phyloP scores from a whole-genome alignment of 2,888 invertebrate species.

The Microdon myrmicae region DNA sequence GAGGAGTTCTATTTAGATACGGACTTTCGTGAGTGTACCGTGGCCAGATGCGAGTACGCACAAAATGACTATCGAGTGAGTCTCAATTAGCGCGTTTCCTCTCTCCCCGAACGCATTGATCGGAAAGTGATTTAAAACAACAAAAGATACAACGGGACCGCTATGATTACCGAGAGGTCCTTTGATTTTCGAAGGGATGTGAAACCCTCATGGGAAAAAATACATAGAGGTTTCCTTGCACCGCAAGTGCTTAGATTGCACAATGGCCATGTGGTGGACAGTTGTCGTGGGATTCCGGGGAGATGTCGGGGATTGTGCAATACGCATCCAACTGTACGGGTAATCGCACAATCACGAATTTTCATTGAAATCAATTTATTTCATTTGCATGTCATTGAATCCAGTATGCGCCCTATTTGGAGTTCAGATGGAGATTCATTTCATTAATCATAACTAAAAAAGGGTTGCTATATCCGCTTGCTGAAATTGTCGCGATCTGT shows the following conservation, averaged over 20 bases:
- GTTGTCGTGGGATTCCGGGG: constrained; percentile 3
- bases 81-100: constrained; percentile 37
- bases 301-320: background rate
- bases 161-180: constrained; percentile 9
- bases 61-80: constrained; percentile 42
- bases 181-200: constrained; percentile 9
- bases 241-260: constrained; percentile 46
- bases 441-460: constrained; percentile 33
- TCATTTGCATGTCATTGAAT: constrained; percentile 37
- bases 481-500: no score
- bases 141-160: constrained; percentile 11
- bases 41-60: constrained; percentile 19
- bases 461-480: background rate
- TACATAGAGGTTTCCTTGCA: constrained; percentile 20
- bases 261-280: constrained; percentile 27
- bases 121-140: constrained; percentile 33
- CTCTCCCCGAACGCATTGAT: constrained; percentile 4
- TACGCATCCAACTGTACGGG: constrained; percentile 18
- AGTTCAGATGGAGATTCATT: constrained; percentile 4
- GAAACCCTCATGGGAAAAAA: constrained; percentile 46
- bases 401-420: constrained; percentile 9
- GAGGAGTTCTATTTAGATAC: constrained; percentile 35
- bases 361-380: constrained; percentile 41
- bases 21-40: constrained; percentile 1
- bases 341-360: constrained; percentile 19